A percentile compares a stretch with the other conserved stretches of the same genome.
Evolutionary conservation across 2,113 vertebrate species (phyloP).

Genomic region (Puffinus mauretanicus): DNA sequence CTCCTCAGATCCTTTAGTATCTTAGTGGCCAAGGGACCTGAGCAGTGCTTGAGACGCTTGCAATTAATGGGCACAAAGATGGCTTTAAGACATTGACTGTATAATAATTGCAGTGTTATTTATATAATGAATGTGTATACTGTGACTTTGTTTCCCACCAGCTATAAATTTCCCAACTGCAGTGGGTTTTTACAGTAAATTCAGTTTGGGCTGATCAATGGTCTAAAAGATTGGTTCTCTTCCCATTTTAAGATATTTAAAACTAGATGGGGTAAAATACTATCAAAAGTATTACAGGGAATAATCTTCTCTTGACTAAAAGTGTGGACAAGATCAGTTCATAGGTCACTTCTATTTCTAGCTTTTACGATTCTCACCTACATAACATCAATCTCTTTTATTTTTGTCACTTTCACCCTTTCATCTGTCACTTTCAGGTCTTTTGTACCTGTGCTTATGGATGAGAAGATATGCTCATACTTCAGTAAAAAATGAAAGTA

Average conservation of each 20-base stretch:
- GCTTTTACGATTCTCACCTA: neutral
- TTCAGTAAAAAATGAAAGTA: neutral
- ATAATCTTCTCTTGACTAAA: neutral
- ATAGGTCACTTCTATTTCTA: neutral
- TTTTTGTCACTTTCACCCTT: neutral
- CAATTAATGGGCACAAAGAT: neutral
- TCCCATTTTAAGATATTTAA: conserved; percentile 2
- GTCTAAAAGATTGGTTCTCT: neutral
- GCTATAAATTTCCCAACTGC: neutral
- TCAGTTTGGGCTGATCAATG: neutral
- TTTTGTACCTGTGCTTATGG: neutral
- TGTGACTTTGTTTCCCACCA: neutral
- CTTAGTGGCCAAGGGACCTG: neutral
- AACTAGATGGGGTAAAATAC: neutral
- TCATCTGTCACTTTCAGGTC: too few relatives aligned
- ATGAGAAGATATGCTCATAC: neutral
- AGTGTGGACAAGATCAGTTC: neutral
- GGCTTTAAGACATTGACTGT: neutral
- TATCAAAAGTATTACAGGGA: neutral
- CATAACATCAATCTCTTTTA: neutral
- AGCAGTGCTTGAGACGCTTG: neutral
- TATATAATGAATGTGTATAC: neutral
- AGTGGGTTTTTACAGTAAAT: neutral
- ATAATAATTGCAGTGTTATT: neutral
- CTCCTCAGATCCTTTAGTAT: neutral